Percentiles rank a stretch among this genome's conserved stretches.
phyloP scores from a whole-genome alignment of 2,888 invertebrate species.

The Machimus rusticus region DNA sequence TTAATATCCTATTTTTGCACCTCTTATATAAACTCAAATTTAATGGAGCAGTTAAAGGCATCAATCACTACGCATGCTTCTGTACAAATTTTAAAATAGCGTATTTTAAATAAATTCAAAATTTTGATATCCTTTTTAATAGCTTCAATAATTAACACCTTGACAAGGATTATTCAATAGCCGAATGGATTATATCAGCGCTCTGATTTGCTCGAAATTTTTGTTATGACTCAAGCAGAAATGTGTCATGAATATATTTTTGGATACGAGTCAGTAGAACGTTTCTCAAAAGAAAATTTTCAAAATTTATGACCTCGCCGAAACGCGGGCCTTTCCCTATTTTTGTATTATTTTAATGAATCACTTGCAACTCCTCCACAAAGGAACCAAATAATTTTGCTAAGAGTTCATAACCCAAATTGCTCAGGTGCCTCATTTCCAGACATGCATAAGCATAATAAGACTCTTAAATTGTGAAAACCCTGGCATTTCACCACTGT shows the following conservation, averaged over 20 bases:
- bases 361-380: not conserved
- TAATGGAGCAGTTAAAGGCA: not conserved
- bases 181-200: not conserved
- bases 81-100: not conserved
- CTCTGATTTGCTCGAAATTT: not conserved
- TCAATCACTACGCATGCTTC: not conserved
- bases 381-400: not conserved
- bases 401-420: not conserved
- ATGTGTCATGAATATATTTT: slow-evolving; percentile 42
- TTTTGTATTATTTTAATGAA: not conserved
- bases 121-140: not conserved
- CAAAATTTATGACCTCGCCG: slow-evolving; percentile 19
- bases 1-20: not conserved
- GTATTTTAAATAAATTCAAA: not conserved
- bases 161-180: not conserved
- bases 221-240: slow-evolving; percentile 27
- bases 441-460: not conserved
- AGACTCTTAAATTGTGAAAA: not conserved
- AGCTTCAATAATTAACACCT: not conserved
- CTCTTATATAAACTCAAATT: not conserved
- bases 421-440: not conserved
- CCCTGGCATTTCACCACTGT: not conserved
- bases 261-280: slow-evolving; percentile 40
- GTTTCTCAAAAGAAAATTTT: not conserved
- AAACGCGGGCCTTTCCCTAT: not conserved